A percentile compares a stretch with the other conserved stretches of the same genome.
Evolutionary conservation across 2,113 vertebrate species (phyloP).

Genomic region (Melospiza melodia): DNA sequence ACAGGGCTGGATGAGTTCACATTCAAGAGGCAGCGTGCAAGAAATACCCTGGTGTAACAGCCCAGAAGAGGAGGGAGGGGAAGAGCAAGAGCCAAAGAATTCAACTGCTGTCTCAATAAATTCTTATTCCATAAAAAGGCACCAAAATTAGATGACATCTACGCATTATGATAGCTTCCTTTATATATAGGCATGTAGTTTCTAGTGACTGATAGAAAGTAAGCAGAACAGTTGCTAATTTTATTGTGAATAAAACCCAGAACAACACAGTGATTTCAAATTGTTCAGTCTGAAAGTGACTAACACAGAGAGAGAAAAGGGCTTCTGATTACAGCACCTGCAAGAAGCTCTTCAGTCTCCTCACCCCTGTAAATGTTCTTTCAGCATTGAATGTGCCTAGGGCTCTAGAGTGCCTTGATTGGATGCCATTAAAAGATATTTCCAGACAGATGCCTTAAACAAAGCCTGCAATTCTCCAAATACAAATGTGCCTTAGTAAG

Average conservation of each 20-base stretch:
- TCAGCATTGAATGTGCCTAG: background rate
- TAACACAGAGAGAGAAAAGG: background rate
- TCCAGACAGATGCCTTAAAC: background rate
- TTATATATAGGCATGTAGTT: background rate
- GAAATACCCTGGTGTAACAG: background rate
- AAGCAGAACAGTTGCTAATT: background rate
- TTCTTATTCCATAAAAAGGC: slow-evolving; percentile 29
- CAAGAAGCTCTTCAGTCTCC: background rate
- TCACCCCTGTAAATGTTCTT: background rate
- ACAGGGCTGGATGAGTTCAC: background rate
- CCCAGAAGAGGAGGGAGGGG: background rate
- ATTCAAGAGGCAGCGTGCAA: background rate
- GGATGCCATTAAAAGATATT: background rate
- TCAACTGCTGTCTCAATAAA: background rate
- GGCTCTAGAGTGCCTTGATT: background rate
- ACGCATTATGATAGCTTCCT: background rate
- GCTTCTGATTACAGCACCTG: background rate
- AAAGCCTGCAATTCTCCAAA: background rate
- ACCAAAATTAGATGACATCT: background rate
- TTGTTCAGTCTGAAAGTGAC: background rate
- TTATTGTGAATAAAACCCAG: background rate
- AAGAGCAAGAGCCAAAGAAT: background rate
- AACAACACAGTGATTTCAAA: background rate
- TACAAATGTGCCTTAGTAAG: background rate
- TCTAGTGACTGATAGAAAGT: background rate